Evolutionary conservation across 2,888 invertebrate species (phyloP), one percentile per base, ranked within the genome.

Genomic region (Ephialtes manifestator): DNA sequence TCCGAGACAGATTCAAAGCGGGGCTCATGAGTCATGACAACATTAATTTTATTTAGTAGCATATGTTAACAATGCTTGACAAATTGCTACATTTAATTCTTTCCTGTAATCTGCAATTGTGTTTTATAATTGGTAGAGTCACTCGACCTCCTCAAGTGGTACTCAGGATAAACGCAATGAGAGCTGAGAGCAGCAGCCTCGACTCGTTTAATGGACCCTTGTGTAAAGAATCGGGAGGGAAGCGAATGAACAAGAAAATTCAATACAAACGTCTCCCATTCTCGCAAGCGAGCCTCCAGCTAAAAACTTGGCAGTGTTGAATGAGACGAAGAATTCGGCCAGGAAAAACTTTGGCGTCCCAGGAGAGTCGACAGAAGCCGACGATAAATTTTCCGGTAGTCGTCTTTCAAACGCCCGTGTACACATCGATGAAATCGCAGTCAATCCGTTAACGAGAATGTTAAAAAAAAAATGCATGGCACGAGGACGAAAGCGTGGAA

Each of bases 371-470:
- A 55, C n/a, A 28, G 24, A 28, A 13, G 24, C 75, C 24, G 63
- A 58, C 68, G 39, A 81, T 81, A 81, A 76, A 81, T 81, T 75
- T 81, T 18, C 65, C 72, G 35, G 71, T 43, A 72, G 65, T 65
- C 43, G 43, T 35, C 39, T 65, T 75, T 48, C 39, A 58, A 75
- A 63, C 53, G 65, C 15, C 24, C 15, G 63, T n/a, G 67, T 53
- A 18, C 43, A 20, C 51, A 15, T 70, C 71, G 72, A 72, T 63
- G 39, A 76, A 80, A 84, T 71, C 76, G 75, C 80, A 76, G 80
- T 77, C 65, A 71, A 55, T 76, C 46, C 78, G 78, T 83, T 80
- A 80, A 84, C 83, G 79, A 79, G 71, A 80, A n/a, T 28, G 55
- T 76, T 43, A 72, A 72, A 78, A 74, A 78, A n/a, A 39, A 75